phyloP scores from a whole-genome alignment of 2,113 vertebrate species.

The Catharus bicknelli region DNA sequence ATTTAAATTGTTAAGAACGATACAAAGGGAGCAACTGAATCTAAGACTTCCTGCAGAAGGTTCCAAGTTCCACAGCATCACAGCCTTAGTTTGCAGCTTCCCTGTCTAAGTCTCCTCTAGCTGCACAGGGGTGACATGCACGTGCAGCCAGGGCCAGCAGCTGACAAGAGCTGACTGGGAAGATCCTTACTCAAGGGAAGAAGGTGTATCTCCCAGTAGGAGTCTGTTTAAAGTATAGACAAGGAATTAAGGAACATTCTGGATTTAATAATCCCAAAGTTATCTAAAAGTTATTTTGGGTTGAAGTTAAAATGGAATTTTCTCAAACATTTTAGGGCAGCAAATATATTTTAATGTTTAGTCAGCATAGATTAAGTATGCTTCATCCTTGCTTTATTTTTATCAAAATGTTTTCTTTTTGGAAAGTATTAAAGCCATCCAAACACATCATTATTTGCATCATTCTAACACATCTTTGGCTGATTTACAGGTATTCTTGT shows the following conservation, averaged over 20 bases:
- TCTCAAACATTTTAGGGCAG: background rate
- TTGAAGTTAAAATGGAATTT: background rate
- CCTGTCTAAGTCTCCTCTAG: rapidly evolving
- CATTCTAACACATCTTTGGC: background rate
- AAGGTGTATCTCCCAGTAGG: background rate
- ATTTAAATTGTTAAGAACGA: background rate
- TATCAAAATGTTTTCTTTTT: background rate
- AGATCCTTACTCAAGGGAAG: background rate
- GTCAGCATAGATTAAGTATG: background rate
- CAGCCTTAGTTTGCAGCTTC: background rate
- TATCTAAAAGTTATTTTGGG: rapidly evolving
- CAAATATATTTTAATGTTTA: background rate
- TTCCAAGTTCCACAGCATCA: background rate
- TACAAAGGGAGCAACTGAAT: background rate
- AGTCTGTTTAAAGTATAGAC: background rate
- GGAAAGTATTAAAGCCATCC: background rate
- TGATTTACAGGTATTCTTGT: background rate
- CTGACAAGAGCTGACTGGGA: background rate
- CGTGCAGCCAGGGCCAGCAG: rapidly evolving
- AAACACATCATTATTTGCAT: rapidly evolving
- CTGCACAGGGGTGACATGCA: rapidly evolving
- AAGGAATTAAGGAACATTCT: background rate
- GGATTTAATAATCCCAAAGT: background rate
- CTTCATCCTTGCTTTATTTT: background rate
- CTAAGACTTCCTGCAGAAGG: background rate